A percentile compares a stretch with the other conserved stretches of the same genome.
Conservation (phyloP, 2,888 invertebrate species). For the Mythimna albipuncta region DNA sequence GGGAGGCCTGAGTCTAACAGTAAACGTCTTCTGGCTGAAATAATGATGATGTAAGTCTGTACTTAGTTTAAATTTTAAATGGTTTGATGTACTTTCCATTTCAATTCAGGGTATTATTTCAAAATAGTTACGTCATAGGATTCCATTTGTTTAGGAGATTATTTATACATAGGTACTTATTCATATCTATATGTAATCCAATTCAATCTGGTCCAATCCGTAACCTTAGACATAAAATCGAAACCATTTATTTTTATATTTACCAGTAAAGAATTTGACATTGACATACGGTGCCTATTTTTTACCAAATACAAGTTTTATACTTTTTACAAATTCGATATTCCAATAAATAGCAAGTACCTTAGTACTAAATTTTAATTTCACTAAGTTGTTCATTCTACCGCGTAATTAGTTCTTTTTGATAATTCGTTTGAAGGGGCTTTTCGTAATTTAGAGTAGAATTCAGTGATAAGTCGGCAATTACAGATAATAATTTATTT, state of each 20-base stretch:
- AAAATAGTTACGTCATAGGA: too few relatives aligned
- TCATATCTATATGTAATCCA: background rate
- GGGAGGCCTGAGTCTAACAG: too few relatives aligned
- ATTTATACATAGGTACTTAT: background rate
- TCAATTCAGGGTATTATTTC: too few relatives aligned
- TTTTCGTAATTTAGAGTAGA: too few relatives aligned
- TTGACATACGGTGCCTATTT: too few relatives aligned
- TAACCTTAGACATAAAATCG: background rate
- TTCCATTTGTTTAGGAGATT: background rate
- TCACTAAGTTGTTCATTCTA: constrained; percentile 7
- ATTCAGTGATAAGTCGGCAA: too few relatives aligned
- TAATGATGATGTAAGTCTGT: too few relatives aligned
- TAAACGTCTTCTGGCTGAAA: too few relatives aligned
- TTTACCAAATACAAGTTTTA: too few relatives aligned
- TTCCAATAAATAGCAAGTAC: background rate
- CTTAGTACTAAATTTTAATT: constrained; percentile 17
- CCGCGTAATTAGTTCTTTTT: constrained; percentile 26
- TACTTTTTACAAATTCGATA: background rate
- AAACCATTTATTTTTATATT: background rate
- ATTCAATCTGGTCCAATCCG: background rate
- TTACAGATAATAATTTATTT: too few relatives aligned
- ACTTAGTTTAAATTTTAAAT: too few relatives aligned
- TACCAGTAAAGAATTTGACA: too few relatives aligned
- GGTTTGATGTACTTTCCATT: background rate
- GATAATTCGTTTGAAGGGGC: constrained; percentile 37